Percentiles rank a stretch among this genome's conserved stretches.
These are phyloP conservation scores for Anthrax anthrax DNA, from an alignment of 2,888 invertebrate genomes.

Conservation along the genomic window DNA sequence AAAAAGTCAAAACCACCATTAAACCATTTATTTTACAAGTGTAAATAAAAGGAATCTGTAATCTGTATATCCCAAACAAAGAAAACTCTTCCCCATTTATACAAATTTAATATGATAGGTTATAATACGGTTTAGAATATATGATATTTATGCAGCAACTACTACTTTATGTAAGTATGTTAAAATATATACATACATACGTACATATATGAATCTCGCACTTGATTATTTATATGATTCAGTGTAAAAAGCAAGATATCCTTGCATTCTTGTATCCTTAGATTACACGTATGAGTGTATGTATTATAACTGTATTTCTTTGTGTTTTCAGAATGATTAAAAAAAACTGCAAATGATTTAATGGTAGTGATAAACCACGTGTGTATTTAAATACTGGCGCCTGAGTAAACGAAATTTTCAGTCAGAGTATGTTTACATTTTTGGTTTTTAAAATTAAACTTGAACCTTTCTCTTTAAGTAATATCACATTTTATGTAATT, in stretches of 20 bases:
- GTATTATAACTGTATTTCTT: no score
- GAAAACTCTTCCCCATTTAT: background rate
- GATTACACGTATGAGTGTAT: no score
- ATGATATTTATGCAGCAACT: no score
- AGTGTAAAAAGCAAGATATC: no score
- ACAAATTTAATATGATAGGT: no score
- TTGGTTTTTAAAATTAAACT: constrained; percentile 12
- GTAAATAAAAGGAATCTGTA: background rate
- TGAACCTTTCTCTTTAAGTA: constrained; percentile 5
- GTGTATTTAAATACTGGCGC: constrained; percentile 36
- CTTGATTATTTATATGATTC: no score
- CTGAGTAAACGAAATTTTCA: constrained; percentile 35
- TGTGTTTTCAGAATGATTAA: no score
- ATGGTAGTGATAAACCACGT: constrained; percentile 36
- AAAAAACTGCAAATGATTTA: constrained; percentile 28
- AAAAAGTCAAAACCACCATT: background rate
- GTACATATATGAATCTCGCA: no score
- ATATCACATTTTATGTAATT: background rate
- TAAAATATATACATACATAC: no score
- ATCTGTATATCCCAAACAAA: background rate
- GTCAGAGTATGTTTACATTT: constrained; percentile 14
- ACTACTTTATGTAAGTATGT: no score
- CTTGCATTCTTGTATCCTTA: no score
- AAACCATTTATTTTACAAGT: background rate
- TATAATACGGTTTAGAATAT: no score